These are phyloP conservation scores for Homalodisca vitripennis DNA, from an alignment of 1,140 invertebrate genomes.

Conservation along the genomic window DNA sequence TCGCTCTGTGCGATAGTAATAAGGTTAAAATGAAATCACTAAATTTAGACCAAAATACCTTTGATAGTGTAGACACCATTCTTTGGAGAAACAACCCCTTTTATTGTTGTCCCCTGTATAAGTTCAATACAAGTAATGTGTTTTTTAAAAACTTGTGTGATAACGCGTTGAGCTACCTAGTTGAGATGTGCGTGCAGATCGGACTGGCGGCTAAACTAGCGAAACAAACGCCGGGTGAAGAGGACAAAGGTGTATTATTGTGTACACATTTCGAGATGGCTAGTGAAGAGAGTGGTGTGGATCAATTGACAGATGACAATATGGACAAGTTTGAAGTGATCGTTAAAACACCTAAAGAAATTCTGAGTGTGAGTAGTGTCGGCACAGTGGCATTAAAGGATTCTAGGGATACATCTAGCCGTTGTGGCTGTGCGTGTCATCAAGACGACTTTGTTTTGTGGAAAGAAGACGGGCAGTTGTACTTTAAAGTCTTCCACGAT, in stretches of 20 bases:
- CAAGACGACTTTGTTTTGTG: background rate
- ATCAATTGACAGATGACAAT: no score
- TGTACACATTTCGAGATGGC: background rate
- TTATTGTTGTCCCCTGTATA: background rate
- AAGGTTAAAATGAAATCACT: background rate
- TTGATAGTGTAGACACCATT: background rate
- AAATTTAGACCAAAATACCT: background rate
- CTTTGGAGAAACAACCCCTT: slow-evolving; percentile 8
- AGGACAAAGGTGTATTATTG: background rate
- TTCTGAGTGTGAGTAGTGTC: no score
- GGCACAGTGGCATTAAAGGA: no score
- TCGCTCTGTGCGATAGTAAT: background rate
- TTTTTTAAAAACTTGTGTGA: slow-evolving; percentile 1
- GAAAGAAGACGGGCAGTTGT: background rate
- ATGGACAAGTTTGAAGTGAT: no score
- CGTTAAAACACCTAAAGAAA: no score
- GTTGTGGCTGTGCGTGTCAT: background rate
- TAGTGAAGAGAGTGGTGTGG: background rate
- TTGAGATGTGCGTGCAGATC: background rate
- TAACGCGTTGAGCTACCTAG: background rate
- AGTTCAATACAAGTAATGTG: background rate
- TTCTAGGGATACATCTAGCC: background rate
- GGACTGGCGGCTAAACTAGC: background rate
- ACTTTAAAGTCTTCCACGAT: background rate
- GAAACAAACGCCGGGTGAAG: background rate